phyloP scores from a whole-genome alignment of 2,113 vertebrate species.

The Pitta sordida region DNA sequence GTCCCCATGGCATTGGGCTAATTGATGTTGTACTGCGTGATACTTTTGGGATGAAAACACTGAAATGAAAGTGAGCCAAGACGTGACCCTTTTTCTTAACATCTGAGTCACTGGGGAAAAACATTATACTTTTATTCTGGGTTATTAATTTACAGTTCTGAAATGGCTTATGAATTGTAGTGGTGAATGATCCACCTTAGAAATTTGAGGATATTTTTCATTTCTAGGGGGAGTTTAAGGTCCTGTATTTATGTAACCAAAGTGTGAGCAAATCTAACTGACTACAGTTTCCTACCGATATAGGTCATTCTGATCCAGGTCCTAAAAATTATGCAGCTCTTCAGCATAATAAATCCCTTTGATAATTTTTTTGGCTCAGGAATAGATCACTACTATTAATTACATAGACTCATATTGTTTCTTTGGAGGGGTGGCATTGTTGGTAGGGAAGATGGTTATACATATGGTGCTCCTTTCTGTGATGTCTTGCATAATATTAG shows the following conservation, averaged over 20 bases:
- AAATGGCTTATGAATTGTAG: background rate
- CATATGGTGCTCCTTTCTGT: background rate
- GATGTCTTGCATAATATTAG: background rate
- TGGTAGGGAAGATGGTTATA: background rate
- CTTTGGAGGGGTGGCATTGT: background rate
- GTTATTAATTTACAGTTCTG: slow-evolving; percentile 32
- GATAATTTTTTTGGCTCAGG: background rate
- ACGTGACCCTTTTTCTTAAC: slow-evolving; percentile 40
- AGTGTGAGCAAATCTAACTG: background rate
- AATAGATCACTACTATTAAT: background rate
- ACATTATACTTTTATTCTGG: slow-evolving; percentile 20
- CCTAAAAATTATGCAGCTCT: background rate
- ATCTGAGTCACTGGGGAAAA: background rate
- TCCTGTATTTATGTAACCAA: background rate
- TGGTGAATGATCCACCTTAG: background rate
- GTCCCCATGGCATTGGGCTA: background rate
- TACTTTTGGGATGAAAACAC: slow-evolving; percentile 28
- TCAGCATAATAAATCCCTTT: background rate
- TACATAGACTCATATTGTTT: background rate
- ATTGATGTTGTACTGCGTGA: slow-evolving; percentile 7
- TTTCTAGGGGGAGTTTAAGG: background rate
- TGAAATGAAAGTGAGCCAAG: slow-evolving; percentile 42
- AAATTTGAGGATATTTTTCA: accelerated
- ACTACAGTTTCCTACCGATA: background rate
- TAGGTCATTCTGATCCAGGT: background rate